phyloP scores from a whole-genome alignment of 2,113 vertebrate species.

The Andinoacara biseriatus region DNA sequence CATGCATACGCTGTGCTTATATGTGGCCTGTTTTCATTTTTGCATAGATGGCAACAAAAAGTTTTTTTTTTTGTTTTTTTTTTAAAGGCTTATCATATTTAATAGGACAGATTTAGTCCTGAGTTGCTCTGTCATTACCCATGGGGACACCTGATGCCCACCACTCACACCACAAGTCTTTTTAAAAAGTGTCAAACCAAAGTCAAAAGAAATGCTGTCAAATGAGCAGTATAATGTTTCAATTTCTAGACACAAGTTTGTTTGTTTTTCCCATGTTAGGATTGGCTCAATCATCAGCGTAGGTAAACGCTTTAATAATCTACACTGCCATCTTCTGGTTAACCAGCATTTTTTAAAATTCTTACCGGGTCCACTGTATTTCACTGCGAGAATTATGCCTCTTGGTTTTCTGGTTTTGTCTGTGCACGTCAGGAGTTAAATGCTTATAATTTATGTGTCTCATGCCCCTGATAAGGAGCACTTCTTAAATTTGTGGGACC shows the following conservation, averaged over 20 bases:
- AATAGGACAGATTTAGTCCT: neutral
- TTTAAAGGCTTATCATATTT: neutral
- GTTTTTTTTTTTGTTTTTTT: no score
- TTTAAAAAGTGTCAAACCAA: constrained; percentile 57
- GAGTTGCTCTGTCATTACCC: neutral
- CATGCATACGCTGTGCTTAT: neutral
- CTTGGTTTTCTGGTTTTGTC: neutral
- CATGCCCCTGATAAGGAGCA: constrained; percentile 20
- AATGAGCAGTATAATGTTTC: constrained; percentile 31
- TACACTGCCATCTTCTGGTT: constrained; percentile 74
- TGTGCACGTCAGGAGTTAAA: constrained; percentile 9
- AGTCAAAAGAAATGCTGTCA: constrained; percentile 36
- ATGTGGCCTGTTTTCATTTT: neutral
- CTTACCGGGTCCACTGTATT: neutral
- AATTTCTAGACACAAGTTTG: neutral
- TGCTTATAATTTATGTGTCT: constrained; percentile 44
- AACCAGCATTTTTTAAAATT: neutral
- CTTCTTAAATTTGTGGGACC: constrained; percentile 64
- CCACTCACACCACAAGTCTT: neutral
- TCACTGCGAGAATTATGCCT: neutral
- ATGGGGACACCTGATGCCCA: neutral
- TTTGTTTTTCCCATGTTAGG: neutral
- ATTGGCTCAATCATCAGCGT: neutral
- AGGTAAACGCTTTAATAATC: neutral
- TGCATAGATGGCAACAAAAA: neutral